A percentile compares a stretch with the other conserved stretches of the same genome.
phyloP scores from a whole-genome alignment of 2,797 vertebrate species.

The Selene dorsalis region DNA sequence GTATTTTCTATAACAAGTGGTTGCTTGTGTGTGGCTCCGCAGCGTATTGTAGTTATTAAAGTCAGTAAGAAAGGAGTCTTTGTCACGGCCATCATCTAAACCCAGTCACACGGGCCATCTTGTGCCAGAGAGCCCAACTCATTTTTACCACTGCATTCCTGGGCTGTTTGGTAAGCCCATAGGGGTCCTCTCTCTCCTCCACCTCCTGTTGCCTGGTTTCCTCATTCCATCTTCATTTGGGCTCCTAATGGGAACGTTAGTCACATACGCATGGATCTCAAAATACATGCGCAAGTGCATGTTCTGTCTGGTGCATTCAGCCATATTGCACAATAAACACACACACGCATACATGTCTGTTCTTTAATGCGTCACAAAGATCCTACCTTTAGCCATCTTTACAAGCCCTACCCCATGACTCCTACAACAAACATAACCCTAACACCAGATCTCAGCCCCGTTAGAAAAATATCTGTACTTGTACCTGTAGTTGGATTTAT shows the following conservation, averaged over 20 bases:
- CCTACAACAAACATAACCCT: not conserved
- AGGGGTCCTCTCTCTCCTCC: conserved; percentile 57
- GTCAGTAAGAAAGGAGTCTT: conserved; percentile 88
- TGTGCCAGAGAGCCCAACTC: conserved; percentile 85
- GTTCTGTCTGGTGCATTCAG: not conserved
- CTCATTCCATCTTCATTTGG: conserved; percentile 71
- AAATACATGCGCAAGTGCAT: conserved; percentile 6
- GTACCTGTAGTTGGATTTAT: not conserved
- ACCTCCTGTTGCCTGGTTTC: conserved; percentile 64
- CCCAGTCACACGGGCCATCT: conserved; percentile 85
- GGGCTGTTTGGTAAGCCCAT: conserved; percentile 80
- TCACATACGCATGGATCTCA: not conserved
- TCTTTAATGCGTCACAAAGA: not conserved
- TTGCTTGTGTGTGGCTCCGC: conserved; percentile 76
- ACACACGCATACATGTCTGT: not conserved
- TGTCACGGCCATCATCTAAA: conserved; percentile 84
- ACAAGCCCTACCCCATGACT: not conserved
- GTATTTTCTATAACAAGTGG: conserved; percentile 74
- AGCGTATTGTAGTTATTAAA: conserved; percentile 80
- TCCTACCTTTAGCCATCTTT: not conserved
- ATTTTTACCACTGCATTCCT: conserved; percentile 85
- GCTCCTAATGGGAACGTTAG: conserved; percentile 59
- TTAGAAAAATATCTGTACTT: not conserved
- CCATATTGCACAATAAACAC: not conserved
- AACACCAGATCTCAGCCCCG: not conserved